phyloP scores from a whole-genome alignment of 2,113 vertebrate genomes.

The Chascanopsetta lugubris region DNA sequence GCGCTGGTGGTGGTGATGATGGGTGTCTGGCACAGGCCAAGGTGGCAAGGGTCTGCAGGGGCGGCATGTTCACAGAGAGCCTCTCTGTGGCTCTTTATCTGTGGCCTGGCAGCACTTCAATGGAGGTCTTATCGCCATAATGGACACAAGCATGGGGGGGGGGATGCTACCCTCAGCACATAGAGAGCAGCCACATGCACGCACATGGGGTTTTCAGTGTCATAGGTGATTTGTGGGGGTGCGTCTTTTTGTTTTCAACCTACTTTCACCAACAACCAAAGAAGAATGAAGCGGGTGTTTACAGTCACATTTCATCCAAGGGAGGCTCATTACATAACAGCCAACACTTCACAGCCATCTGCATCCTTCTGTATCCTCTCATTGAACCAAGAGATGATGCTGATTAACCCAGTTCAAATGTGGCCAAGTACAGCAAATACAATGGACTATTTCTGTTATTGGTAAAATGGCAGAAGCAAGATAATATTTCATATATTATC shows the following conservation, averaged over 20 bases:
- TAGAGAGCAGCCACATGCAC: not conserved
- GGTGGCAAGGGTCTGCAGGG: slow-evolving; percentile 52
- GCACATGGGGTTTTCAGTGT: not conserved
- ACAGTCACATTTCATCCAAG: not conserved
- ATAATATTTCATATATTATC: no score
- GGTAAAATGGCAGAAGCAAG: no score
- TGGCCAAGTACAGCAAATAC: not conserved
- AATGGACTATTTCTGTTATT: not conserved
- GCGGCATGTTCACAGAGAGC: slow-evolving; percentile 77
- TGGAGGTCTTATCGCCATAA: slow-evolving; percentile 79
- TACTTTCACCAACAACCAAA: not conserved
- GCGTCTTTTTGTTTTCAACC: not conserved
- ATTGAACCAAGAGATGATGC: not conserved
- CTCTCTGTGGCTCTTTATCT: slow-evolving; percentile 81
- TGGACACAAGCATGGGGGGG: slow-evolving; percentile 67
- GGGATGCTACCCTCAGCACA: slow-evolving; percentile 58
- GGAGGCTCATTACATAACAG: slow-evolving; percentile 1
- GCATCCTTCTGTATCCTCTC: slow-evolving; percentile 14
- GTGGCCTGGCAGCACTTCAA: slow-evolving; percentile 78
- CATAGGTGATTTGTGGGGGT: not conserved
- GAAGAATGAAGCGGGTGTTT: not conserved
- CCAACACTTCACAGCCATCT: not conserved
- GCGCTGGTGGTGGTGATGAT: slow-evolving; percentile 34
- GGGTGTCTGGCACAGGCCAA: slow-evolving; percentile 59
- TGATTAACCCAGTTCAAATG: not conserved